phyloP scores from a whole-genome alignment of 1,140 invertebrate species.

The Neodiprion lecontei region DNA sequence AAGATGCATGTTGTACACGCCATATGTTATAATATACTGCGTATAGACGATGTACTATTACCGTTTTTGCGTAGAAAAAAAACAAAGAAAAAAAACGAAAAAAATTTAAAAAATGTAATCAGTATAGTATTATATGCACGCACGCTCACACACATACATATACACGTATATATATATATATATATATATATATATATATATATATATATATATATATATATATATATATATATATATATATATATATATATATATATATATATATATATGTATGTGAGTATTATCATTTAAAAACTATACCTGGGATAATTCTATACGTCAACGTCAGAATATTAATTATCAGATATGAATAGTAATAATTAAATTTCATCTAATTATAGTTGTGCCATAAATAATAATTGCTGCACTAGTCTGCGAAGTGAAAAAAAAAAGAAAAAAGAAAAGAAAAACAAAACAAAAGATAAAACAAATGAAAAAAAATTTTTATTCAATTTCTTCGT shows the following conservation, averaged over 20 bases:
- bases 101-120: no score
- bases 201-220: no score
- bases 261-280: no score
- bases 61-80: not conserved
- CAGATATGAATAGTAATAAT: not conserved
- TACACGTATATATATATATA: no score
- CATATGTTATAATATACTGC: not conserved
- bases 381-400: conserved; percentile 13
- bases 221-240: no score
- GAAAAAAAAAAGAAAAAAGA: conserved; percentile 8
- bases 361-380: not conserved
- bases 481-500: not conserved
- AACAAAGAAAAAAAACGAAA: not conserved
- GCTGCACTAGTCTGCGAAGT: not conserved
- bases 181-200: no score
- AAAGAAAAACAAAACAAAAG: not conserved
- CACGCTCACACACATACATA: no score
- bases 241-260: no score
- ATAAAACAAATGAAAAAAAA: conserved; percentile 14
- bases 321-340: conserved; percentile 1
- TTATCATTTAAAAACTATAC: not conserved
- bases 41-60: not conserved
- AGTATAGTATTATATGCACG: no score
- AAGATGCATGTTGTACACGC: not conserved
- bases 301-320: not conserved